Base-by-base conservation (phyloP, 2,113 vertebrate species). In the Sylvilagus bachmani region DNA sequence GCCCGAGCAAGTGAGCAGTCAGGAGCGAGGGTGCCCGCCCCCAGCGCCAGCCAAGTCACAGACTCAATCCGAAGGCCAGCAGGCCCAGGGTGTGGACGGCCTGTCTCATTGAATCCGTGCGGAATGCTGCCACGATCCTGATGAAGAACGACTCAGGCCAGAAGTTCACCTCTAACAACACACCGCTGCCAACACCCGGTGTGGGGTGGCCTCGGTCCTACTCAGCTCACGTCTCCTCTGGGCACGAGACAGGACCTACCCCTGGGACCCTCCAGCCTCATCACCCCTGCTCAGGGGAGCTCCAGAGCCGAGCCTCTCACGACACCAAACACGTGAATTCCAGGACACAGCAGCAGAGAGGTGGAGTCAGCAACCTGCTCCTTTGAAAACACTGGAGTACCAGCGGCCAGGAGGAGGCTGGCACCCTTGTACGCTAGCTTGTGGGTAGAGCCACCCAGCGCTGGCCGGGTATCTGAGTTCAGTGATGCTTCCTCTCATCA, bases 1-100 rank as follows among this genome's bases (percentile, higher is more conserved):
- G 61, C n/a, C 51, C 53, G 70, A 29, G 75, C 7, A 29, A 62
- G 61, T 3, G 8, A 16, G 38, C 33, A n/a, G 36, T 5, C 3
- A 61, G 77, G 31, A 77, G 19, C 38, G 36, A 74, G 53, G 58
- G 29, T 5, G 13, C 64, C 36, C 12, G 38, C 1, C 17, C 17
- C 69, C 17, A 5, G 0, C 0, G 0, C 6, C 31, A 77, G 74
- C 74, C 77, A 4, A 36, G 29, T 17, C 64, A n/a, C 53, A 5
- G 2, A 25, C 7, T 14, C 10, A 2, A 7, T 12, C 53, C 14
- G 4, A 77, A 73, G 3, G 24, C 6, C 51, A 71, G 19, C 8
- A 5, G 16, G 27, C 33, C n/a, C n/a, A 33, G 55, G 55, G 55
- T 5, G 55, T 6, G 19, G 55, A 19, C 55, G 13, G 55, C 19